phyloP scores from a whole-genome alignment of 2,888 invertebrate species.

The Diaphora mendica region DNA sequence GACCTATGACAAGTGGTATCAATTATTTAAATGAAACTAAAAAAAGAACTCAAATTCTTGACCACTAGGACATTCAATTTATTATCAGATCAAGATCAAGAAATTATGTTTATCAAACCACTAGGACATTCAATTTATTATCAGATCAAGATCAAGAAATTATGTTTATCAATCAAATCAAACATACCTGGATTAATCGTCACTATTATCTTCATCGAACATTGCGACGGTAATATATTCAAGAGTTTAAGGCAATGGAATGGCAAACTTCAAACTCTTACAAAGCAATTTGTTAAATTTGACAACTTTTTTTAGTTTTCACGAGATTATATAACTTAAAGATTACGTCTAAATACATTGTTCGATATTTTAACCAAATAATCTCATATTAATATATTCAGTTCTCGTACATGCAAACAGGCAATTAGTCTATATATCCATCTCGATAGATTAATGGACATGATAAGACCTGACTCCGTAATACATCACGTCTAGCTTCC shows the following conservation, averaged over 20 bases:
- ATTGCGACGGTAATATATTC: background rate
- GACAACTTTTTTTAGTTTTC: background rate
- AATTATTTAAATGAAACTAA: no score
- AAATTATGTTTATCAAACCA: no score
- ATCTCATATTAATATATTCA: constrained; percentile 8
- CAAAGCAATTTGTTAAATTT: background rate
- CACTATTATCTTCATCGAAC: background rate
- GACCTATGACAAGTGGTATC: background rate
- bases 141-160: no score
- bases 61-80: no score
- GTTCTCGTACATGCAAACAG: constrained; percentile 36
- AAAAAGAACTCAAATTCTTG: no score
- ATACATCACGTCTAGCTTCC: constrained; percentile 45
- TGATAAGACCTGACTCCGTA: constrained; percentile 24
- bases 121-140: no score
- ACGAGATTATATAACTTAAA: background rate
- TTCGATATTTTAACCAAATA: background rate
- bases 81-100: no score
- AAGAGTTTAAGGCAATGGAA: background rate
- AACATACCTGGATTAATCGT: background rate
- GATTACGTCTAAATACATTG: background rate
- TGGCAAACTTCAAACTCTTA: background rate
- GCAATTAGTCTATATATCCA: constrained; percentile 33
- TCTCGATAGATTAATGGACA: constrained; percentile 36
- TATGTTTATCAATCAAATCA: background rate